Evolutionary conservation across 2,113 vertebrate genomes (phyloP), one percentile per base, ranked within the genome.

Genomic region (Passer domesticus): DNA sequence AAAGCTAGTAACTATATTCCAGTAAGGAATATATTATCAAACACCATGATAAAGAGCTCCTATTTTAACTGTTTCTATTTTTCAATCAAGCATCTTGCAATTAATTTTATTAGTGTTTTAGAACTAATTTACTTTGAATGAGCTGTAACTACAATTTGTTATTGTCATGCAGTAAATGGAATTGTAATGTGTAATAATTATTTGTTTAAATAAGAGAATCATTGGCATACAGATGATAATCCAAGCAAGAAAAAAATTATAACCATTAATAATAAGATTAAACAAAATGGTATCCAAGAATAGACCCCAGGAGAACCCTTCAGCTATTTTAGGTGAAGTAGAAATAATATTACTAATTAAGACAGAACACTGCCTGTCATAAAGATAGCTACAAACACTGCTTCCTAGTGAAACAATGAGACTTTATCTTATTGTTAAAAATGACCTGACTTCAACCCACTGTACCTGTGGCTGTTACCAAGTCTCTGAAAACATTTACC

Each of bases 181-280:
- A 97, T 94, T 95, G 70, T 95, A 97, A 97, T 95, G 94, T 87
- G 70, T 92, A 97, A 96, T 97, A 97, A 98, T 98, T 98, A 97
- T 98, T 98, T 98, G 95, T 97, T 98, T 98, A 98, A 98, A 97
- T 98, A 98, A 97, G 96, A 90, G 82, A 95, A 95, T 94, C 91
- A 87, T 93, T 97, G 97, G 82, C 79, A 90, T 96, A 88, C 43
- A 92, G 92, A 98, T 93, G 82, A 96, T 97, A 97, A 94, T 96
- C 64, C 75, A 96, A 96, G 79, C 41, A 96, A 97, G 96, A 95
- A 97, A 97, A 98, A 96, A 97, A 95, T 77, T 98, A 97, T 97
- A 96, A 96, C 85, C 86, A 96, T 97, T 98, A 98, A 98, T 98
- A 98, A 97, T 97, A 97, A 95, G 95, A 98, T 98, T 98, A 98